These are phyloP conservation scores for Itoplectis maculator DNA, from an alignment of 2,888 invertebrate species.

Conservation along the genomic window DNA sequence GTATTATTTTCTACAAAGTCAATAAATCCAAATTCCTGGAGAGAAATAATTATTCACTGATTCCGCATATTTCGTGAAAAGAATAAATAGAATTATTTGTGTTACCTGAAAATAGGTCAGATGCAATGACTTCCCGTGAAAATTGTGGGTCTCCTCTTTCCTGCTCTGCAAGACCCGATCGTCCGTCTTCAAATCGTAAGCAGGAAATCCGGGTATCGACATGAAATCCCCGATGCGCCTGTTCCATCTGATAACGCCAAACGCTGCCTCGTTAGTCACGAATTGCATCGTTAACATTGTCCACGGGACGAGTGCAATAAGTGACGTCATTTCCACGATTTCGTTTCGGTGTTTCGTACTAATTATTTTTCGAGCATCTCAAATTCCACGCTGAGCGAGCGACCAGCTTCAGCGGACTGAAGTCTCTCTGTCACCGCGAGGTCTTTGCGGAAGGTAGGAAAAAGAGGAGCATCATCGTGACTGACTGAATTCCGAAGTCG, in stretches of 20 bases:
- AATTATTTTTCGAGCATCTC: background rate
- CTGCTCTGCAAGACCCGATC: background rate
- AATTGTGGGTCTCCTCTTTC: background rate
- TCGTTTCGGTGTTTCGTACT: background rate
- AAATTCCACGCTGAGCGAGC: background rate
- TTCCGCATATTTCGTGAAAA: background rate
- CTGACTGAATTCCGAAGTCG: background rate
- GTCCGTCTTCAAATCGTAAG: background rate
- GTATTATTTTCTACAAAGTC: slow-evolving; percentile 48
- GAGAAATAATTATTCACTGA: background rate
- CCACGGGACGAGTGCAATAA: background rate
- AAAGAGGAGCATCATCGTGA: background rate
- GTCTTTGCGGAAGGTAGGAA: background rate
- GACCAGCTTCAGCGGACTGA: background rate
- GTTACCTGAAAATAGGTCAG: background rate
- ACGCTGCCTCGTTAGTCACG: background rate
- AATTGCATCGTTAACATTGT: background rate
- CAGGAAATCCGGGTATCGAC: background rate
- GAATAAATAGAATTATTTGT: background rate
- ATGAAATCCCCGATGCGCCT: background rate
- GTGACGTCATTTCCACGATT: background rate
- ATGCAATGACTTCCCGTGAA: background rate
- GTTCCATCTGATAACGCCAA: slow-evolving; percentile 10
- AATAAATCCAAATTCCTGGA: slow-evolving; percentile 43
- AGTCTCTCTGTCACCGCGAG: too few relatives aligned